Percentiles rank a stretch among this genome's conserved stretches.
phyloP scores from a whole-genome alignment of 2,888 invertebrate species.

The Linnaemya vulpina region DNA sequence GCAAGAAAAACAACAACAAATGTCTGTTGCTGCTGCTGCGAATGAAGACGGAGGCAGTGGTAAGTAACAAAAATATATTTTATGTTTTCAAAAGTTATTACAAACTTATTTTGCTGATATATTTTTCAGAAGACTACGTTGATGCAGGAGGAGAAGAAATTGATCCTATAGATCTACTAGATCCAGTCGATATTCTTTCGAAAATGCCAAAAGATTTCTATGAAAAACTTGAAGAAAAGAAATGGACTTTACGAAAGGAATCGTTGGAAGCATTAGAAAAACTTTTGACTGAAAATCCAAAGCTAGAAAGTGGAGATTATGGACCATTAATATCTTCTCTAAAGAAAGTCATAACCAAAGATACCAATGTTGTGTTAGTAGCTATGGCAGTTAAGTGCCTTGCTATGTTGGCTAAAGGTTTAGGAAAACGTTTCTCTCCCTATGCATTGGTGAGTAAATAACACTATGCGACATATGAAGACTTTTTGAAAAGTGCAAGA shows the following conservation, averaged over 20 bases:
- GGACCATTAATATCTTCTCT: conserved; percentile 93
- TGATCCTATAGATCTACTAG: conserved; percentile 95
- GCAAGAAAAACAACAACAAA: conserved; percentile 82
- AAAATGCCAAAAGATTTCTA: conserved; percentile 97
- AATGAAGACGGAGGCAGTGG: conserved; percentile 83
- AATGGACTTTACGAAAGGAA: conserved; percentile 98
- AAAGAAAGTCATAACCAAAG: conserved; percentile 96
- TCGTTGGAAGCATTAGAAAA: conserved; percentile 92
- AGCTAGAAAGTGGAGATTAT: conserved; percentile 95
- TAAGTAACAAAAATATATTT: conserved; percentile 70
- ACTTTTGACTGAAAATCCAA: conserved; percentile 89
- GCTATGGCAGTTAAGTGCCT: conserved; percentile 93
- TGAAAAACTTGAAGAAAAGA: conserved; percentile 96
- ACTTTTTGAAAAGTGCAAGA: too few species aligned
- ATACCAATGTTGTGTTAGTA: conserved; percentile 96
- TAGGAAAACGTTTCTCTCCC: conserved; percentile 93
- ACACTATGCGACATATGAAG: too few species aligned
- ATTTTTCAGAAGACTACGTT: conserved; percentile 83
- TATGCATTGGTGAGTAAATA: conserved; percentile 86
- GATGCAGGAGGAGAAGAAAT: conserved; percentile 85
- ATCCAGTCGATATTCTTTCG: conserved; percentile 96
- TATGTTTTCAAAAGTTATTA: neutral
- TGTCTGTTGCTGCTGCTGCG: conserved; percentile 81
- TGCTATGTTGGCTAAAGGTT: conserved; percentile 91
- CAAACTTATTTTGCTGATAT: neutral